These are phyloP conservation scores for Gobionotothen gibberifrons DNA, from an alignment of 2,797 vertebrate genomes.

Conservation along the genomic window DNA sequence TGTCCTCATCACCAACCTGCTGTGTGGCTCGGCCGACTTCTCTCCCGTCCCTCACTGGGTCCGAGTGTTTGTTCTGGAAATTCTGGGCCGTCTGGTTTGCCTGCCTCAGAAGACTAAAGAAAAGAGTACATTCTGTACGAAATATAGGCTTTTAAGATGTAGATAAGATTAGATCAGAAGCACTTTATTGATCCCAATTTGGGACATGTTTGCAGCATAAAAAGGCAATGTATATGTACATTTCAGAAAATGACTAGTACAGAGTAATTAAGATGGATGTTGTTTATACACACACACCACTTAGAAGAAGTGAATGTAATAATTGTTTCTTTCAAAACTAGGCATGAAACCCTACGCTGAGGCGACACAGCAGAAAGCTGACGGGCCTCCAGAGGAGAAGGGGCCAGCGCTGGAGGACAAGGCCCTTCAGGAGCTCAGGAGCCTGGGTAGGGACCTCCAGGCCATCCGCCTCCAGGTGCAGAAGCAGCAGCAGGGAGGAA, in stretches of 20 bases:
- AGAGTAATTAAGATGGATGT: not conserved
- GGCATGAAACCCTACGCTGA: conserved; percentile 26
- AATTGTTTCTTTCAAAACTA: conserved; percentile 1
- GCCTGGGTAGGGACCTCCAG: conserved; percentile 67
- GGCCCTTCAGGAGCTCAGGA: conserved; percentile 74
- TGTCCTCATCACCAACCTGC: conserved; percentile 80
- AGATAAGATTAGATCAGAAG: too few relatives aligned
- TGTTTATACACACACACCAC: not conserved
- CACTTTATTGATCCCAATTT: too few relatives aligned
- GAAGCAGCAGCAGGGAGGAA: conserved; percentile 57
- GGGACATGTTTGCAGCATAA: too few relatives aligned
- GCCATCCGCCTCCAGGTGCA: conserved; percentile 73
- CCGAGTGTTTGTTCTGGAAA: conserved; percentile 67
- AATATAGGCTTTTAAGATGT: too few relatives aligned
- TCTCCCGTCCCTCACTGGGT: conserved; percentile 72
- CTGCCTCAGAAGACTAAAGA: conserved; percentile 50
- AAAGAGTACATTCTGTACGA: not conserved
- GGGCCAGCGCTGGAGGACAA: conserved; percentile 21
- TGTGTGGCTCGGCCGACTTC: conserved; percentile 55
- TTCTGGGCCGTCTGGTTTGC: conserved; percentile 65
- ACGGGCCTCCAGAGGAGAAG: not conserved
- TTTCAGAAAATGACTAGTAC: not conserved
- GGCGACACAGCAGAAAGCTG: conserved; percentile 1
- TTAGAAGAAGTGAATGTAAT: not conserved
- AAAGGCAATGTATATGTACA: too few relatives aligned